These are phyloP conservation scores for Acestrorhynchus altus DNA, from an alignment of 2,797 vertebrate genomes.

Conservation along the genomic window DNA sequence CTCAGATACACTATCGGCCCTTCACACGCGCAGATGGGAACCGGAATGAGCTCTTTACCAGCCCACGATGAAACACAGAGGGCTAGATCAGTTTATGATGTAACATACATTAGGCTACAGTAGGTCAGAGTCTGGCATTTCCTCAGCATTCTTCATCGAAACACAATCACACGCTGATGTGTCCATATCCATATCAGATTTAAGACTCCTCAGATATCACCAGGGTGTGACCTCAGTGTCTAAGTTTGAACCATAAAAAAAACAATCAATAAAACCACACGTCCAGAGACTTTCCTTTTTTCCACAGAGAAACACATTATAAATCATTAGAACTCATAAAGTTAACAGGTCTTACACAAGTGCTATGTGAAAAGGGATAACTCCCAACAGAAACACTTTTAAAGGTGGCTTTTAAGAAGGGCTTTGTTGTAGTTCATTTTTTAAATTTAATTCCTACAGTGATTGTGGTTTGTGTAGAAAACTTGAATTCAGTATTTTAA, in stretches of 20 bases:
- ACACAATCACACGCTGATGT: neutral
- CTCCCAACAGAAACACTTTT: constrained; percentile 16
- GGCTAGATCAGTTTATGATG: constrained; percentile 12
- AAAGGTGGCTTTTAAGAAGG: constrained; percentile 7
- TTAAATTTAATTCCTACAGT: no score
- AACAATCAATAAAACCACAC: constrained; percentile 31
- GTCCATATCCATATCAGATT: neutral
- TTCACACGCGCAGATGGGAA: constrained; percentile 62
- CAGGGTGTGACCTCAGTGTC: constrained; percentile 22
- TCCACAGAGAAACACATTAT: constrained; percentile 22
- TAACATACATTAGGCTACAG: neutral
- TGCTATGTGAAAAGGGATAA: constrained; percentile 31
- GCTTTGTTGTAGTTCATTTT: neutral
- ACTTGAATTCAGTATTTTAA: no score
- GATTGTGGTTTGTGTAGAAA: no score
- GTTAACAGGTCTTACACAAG: constrained; percentile 37
- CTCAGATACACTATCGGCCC: constrained; percentile 71
- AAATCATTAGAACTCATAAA: constrained; percentile 38
- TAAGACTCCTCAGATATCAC: neutral
- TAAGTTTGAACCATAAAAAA: constrained; percentile 19
- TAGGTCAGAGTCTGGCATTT: constrained; percentile 14
- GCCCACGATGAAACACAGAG: constrained; percentile 23
- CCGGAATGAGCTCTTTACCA: constrained; percentile 59
- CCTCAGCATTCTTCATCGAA: neutral
- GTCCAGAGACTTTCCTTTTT: neutral